Percentiles rank a stretch among this genome's conserved stretches.
Evolutionary conservation across 2,113 vertebrate genomes (phyloP).

Genomic region (Oostethus manadensis): DNA sequence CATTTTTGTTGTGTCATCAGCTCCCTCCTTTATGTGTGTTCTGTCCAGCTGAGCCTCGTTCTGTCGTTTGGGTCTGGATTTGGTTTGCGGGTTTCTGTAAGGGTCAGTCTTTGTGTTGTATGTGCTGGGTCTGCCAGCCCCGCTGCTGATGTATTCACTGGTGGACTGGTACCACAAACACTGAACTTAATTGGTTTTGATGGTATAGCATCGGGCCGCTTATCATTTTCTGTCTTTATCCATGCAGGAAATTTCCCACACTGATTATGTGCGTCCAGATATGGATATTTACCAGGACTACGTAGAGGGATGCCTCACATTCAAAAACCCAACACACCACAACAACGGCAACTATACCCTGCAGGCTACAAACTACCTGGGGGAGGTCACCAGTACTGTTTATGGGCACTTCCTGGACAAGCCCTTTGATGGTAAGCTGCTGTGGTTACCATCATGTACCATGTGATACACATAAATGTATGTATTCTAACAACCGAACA

Average conservation of each 20-base stretch:
- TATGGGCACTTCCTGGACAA: slow-evolving; percentile 86
- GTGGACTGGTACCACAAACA: not conserved
- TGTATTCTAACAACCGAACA: too few species aligned
- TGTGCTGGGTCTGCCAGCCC: too few species aligned
- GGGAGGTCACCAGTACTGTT: slow-evolving; percentile 79
- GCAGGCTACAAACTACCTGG: slow-evolving; percentile 84
- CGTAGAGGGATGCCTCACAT: slow-evolving; percentile 87
- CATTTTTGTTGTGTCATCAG: not conserved
- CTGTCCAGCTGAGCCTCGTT: too few species aligned
- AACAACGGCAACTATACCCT: slow-evolving; percentile 97
- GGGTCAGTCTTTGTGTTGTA: too few species aligned
- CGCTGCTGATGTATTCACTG: too few species aligned
- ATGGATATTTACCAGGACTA: slow-evolving; percentile 82
- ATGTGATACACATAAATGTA: too few species aligned
- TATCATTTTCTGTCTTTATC: not conserved
- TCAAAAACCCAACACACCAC: slow-evolving; percentile 92
- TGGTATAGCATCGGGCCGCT: not conserved
- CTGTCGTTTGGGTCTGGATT: too few species aligned
- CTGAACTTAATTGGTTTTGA: not conserved
- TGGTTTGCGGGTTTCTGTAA: too few species aligned
- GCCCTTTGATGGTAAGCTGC: slow-evolving; percentile 53
- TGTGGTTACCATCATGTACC: too few species aligned
- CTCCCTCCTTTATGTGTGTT: too few species aligned
- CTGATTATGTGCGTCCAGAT: slow-evolving; percentile 80
- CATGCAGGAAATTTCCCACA: slow-evolving; percentile 73